Base-by-base conservation (phyloP, 2,888 invertebrate species). In the Chloroclysta siterata region DNA sequence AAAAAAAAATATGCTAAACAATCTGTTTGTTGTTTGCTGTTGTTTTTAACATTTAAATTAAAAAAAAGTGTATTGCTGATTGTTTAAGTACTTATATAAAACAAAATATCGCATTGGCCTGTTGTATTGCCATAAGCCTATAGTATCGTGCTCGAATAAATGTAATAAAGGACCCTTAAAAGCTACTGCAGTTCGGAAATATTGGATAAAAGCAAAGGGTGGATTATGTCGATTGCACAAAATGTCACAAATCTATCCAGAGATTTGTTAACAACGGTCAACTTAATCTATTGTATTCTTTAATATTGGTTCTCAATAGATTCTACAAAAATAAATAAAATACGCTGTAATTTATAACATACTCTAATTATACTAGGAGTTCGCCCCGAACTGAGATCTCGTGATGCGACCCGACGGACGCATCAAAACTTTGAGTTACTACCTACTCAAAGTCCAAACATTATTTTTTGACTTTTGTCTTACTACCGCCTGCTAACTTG, bases 131-230 rank as follows among this genome's bases (percentile, higher is more conserved):
- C 33, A 11, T 36, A 36, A 51, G 51, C 33, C 33, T 15, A 0
- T 48, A 28, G 28, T 78, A 79, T 83, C 72, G 14, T 78, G 52
- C 41, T 63, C n/a, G 54, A 52, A 64, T 60, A 60, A 59, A 51
- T 36, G 53, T 36, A 53, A 58, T 50, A 51, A 50, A 65, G 50
- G 55, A 28, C 64, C 53, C 52, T 51, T 63, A 44, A 58, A 63
- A 57, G 28, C 60, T 62, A 56, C 22, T 65, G 47, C 59, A 60
- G 55, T 57, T 64, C 53, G 41, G 28, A 50, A 59, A 60, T 65
- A 60, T 65, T 46, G 44, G 61, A 51, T 46, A 53, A 47, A 5
- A 33, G 39, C 39, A 55, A 64, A 67, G 65, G 65, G 59, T 59
- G 61, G 61, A 67, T 70, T 66, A 64, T 42, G 47, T 52, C 57